Evolutionary conservation across 2,113 vertebrate genomes (phyloP).

Genomic region (Atherinomorus stipes): DNA sequence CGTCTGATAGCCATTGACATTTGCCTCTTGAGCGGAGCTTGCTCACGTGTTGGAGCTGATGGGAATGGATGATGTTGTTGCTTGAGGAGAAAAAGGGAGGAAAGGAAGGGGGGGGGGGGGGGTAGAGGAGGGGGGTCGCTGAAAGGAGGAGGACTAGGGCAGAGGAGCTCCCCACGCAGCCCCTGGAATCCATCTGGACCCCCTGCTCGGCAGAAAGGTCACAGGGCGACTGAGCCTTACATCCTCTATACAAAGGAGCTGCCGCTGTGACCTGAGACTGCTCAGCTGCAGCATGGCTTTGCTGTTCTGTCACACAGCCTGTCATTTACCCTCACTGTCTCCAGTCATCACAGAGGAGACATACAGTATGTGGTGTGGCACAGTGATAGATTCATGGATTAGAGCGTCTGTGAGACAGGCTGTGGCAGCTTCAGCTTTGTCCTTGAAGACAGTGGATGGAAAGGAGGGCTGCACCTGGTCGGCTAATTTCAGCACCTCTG

Average conservation of each 20-base stretch:
- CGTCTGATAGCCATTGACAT: constrained; percentile 82
- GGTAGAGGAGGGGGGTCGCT: not conserved
- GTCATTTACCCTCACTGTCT: constrained; percentile 62
- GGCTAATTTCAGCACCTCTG: constrained; percentile 61
- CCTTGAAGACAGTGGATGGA: constrained; percentile 73
- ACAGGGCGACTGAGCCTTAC: constrained; percentile 67
- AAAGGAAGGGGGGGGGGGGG: constrained; percentile 17
- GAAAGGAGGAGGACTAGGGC: constrained; percentile 34
- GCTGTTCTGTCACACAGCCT: constrained; percentile 58
- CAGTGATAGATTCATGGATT: constrained; percentile 44
- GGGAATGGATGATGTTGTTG: constrained; percentile 79
- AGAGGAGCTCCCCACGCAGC: constrained; percentile 47
- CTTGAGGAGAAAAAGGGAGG: constrained; percentile 66
- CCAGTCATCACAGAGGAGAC: constrained; percentile 48
- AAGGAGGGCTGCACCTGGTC: constrained; percentile 75
- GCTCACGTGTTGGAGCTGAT: constrained; percentile 78
- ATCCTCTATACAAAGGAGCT: constrained; percentile 73
- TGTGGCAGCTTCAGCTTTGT: constrained; percentile 69
- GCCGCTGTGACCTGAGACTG: constrained; percentile 51
- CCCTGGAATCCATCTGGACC: constrained; percentile 73
- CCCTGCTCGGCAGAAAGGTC: constrained; percentile 71
- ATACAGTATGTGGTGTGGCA: constrained; percentile 22
- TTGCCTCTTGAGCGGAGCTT: constrained; percentile 79
- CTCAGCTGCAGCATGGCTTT: constrained; percentile 59
- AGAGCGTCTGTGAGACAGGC: constrained; percentile 36